Percentiles rank a stretch among this genome's conserved stretches.
Conservation (phyloP, 2,113 vertebrate genomes). For the Brachionichthys hirsutus region DNA sequence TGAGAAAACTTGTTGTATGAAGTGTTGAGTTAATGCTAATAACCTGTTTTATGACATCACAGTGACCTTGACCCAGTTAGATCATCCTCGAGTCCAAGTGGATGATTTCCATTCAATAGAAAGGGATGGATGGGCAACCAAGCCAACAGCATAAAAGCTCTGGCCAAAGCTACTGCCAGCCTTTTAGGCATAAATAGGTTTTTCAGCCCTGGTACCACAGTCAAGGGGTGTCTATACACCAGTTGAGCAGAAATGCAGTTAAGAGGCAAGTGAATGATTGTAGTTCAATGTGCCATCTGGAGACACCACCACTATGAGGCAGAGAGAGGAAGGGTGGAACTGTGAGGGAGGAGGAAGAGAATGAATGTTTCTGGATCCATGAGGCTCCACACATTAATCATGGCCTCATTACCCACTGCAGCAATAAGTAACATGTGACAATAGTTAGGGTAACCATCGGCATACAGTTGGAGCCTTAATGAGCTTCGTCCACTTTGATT, state of each 20-base stretch:
- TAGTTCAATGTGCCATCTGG: constrained; percentile 19
- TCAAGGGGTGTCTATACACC: background rate
- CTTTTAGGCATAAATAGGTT: too few relatives aligned
- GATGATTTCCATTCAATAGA: too few relatives aligned
- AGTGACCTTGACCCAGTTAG: too few relatives aligned
- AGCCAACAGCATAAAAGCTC: too few relatives aligned
- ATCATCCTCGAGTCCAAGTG: too few relatives aligned
- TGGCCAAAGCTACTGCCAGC: too few relatives aligned
- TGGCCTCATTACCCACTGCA: constrained; percentile 12
- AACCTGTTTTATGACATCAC: too few relatives aligned
- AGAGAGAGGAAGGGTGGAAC: constrained; percentile 2
- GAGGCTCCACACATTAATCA: background rate
- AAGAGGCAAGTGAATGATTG: constrained; percentile 16
- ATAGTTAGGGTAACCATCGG: constrained; percentile 40
- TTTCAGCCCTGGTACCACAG: too few relatives aligned
- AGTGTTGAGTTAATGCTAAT: background rate
- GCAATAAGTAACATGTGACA: constrained; percentile 34
- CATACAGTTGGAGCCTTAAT: constrained; percentile 67
- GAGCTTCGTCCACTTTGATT: constrained; percentile 45
- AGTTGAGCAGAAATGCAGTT: constrained; percentile 8
- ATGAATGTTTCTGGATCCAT: constrained; percentile 11
- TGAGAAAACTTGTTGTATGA: too few relatives aligned
- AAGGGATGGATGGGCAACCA: too few relatives aligned
- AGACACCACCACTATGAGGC: background rate
- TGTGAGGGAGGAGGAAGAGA: constrained; percentile 7